Conservation (phyloP, 1,140 invertebrate species). For the Sinella curviseta region DNA sequence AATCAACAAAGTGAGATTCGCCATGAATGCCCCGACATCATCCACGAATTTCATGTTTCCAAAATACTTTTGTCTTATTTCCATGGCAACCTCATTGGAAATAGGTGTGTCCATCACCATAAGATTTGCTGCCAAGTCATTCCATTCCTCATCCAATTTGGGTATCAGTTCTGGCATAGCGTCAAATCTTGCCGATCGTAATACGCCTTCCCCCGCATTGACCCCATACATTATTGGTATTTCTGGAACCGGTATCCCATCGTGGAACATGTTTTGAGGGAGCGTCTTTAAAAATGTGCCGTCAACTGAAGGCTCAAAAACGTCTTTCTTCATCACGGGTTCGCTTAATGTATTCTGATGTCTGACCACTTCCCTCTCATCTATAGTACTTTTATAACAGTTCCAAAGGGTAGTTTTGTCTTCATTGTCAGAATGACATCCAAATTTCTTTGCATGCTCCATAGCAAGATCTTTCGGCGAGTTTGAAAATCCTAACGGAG, state of each 20-base stretch:
- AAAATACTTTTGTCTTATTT: neutral
- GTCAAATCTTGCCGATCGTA: neutral
- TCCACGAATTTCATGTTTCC: neutral
- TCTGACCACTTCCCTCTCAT: conserved; percentile 28
- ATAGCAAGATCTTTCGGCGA: too few species aligned
- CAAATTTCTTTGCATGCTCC: conserved; percentile 26
- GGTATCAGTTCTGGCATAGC: neutral
- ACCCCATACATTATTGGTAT: conserved; percentile 66
- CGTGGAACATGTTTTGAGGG: conserved; percentile 51
- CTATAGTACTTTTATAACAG: conserved; percentile 22
- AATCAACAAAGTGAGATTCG: neutral
- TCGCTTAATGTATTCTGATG: conserved; percentile 23
- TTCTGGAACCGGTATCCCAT: conserved; percentile 54
- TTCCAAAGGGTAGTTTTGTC: conserved; percentile 9
- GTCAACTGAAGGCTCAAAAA: conserved; percentile 49
- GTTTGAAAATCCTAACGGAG: too few species aligned
- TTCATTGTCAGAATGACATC: conserved; percentile 33
- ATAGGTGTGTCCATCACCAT: neutral
- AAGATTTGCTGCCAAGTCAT: neutral
- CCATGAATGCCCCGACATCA: neutral
- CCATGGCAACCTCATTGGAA: neutral
- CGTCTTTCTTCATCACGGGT: conserved; percentile 7
- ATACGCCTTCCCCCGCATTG: conserved; percentile 60
- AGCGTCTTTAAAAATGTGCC: conserved; percentile 54
- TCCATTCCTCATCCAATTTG: neutral